Evolutionary conservation across 2,888 invertebrate genomes (phyloP), one percentile per base, ranked within the genome.

Genomic region (Autographa pulchrina): DNA sequence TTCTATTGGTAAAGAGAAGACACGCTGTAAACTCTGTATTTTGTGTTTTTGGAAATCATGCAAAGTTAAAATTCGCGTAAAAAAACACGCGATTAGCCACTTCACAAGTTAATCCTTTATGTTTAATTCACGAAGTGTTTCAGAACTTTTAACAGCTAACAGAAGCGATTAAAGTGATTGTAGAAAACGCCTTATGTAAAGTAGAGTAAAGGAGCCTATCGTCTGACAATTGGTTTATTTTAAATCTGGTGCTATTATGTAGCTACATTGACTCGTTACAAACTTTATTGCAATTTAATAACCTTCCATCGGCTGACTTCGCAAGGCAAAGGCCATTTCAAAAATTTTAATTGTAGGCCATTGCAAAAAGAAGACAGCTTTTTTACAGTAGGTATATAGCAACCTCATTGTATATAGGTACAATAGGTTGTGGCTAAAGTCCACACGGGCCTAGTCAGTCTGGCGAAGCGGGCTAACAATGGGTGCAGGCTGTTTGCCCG

Each of bases 401-500:
- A 48, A n/a, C 48, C n/a, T 48, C n/a, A n/a, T 48, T n/a, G 48
- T 48, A 48, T 7, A n/a, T 48, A 25, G 25, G 25, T 25, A 48
- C 48, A 48, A n/a, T 48, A 38, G n/a, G 48, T 48, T n/a, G 43
- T 43, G 16, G 43, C 20, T 11, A 56, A 25, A 8, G 20, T 11
- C 18, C 54, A 56, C 54, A 56, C 48, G 54, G 9, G 54, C 25
- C 20, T 25, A 56, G 54, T 56, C 54, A 25, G 54, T 20, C 54
- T 13, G 54, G 4, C 54, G 14, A 18, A 9, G 18, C 25, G 6
- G n/a, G 8, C n/a, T 54, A 56, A 78, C 71, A 75, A 78, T 75
- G 43, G 60, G 61, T 75, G 70, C 74, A 73, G 64, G 11, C 13
- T 81, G 73, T 83, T 82, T 81, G 77, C 60, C 56, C 73, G 25